Conservation (phyloP, 1,140 invertebrate species). For the Euura saliciscinereae region DNA sequence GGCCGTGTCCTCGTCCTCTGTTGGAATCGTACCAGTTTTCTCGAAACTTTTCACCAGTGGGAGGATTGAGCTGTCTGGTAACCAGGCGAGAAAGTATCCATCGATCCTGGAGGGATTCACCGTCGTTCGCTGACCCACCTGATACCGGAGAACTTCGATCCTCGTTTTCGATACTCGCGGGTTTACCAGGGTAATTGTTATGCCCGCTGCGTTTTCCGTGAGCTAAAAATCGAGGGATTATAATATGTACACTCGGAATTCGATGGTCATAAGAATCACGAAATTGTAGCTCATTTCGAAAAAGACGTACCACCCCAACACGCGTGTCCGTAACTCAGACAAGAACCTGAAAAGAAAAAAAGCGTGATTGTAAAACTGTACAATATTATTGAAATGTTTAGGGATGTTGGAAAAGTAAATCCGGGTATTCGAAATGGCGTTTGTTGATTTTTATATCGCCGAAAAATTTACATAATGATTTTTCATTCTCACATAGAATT, state of each 20-base stretch:
- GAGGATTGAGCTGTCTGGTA: conserved; percentile 20
- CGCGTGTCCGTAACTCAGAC: conserved; percentile 65
- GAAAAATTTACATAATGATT: no score
- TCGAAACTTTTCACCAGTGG: conserved; percentile 22
- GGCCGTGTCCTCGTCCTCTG: conserved; percentile 21
- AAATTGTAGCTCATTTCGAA: no score
- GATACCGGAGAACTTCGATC: not conserved
- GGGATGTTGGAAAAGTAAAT: no score
- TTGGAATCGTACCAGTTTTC: conserved; percentile 23
- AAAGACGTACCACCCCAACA: conserved; percentile 66
- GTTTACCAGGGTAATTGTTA: not conserved
- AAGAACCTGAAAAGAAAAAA: conserved; percentile 60
- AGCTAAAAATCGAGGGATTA: conserved; percentile 41
- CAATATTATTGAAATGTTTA: no score
- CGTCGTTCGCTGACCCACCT: conserved; percentile 9
- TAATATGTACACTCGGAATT: conserved; percentile 11
- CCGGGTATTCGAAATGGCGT: no score
- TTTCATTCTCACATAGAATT: no score
- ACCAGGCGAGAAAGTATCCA: conserved; percentile 35
- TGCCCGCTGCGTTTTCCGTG: conserved; percentile 62
- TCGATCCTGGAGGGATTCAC: conserved; percentile 20
- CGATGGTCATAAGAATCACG: conserved; percentile 16
- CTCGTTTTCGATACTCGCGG: not conserved
- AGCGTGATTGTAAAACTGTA: not conserved
- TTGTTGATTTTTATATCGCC: no score